Base-by-base conservation (phyloP, 2,888 invertebrate genomes). In the Diachrysia chrysitis region DNA sequence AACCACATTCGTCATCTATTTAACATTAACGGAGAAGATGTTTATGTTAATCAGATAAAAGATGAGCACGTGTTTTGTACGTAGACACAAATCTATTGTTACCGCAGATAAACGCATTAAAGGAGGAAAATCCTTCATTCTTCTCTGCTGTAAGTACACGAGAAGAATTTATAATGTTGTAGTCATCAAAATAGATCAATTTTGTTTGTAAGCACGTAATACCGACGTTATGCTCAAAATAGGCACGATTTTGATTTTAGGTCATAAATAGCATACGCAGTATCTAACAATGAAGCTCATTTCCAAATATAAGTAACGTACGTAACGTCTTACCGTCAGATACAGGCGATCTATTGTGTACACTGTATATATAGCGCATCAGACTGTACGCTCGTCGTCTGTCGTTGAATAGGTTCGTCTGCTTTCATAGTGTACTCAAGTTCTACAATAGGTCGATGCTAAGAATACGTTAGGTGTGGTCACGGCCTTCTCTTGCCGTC, bases 291-390 rank as follows among this genome's bases (percentile, higher is more conserved):
- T 21, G 14, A 51, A 35, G 1, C 16, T 14, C 46, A 57, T 37
- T 54, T 29, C 37, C 19, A 25, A 7, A 17, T 42, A 69, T 10
- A 25, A 59, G 21, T 17, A 54, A 17, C 37, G 56, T n/a, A 51
- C 19, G 48, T 25, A 17, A 53, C 16, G 17, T 16, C 78, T 77
- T 77, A 59, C 42, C 21, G 21, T 51, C 63, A 67, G 58, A 42
- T 46, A 48, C 61, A 54, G 23, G 53, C 42, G 14, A 59, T 32
- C 46, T 68, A 63, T 63, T 54, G 21, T 51, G 54, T 46, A 23
- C 66, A 48, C 59, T 66, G 66, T 74, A 67, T 63, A 62, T 57
- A 57, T 57, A 59, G 58, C 66, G 72, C 72, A 61, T 46, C 63
- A 62, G 6, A 29, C 29, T 10, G 32, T 32, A 32, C 32, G 63